Percentiles rank a stretch among this genome's conserved stretches.
Conservation (phyloP, 2,888 invertebrate species). For the Cerastis leucographa region DNA sequence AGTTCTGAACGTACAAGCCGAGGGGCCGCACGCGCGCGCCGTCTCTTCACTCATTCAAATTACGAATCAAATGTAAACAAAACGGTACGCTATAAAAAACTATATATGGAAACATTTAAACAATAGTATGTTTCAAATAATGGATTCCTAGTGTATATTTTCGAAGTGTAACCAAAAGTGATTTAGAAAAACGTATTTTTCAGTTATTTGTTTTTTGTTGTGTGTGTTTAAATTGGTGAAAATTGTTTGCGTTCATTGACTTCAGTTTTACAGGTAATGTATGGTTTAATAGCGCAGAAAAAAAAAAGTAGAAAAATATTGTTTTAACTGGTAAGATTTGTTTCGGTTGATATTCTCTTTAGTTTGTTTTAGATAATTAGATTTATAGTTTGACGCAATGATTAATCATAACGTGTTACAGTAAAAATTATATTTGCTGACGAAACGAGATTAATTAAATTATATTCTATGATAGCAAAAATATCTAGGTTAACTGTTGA, state of each 20-base stretch:
- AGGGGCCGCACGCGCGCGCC: constrained; percentile 68
- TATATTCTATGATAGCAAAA: neutral
- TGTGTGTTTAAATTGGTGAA: constrained; percentile 63
- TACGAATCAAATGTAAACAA: constrained; percentile 80
- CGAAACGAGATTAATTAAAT: constrained; percentile 25
- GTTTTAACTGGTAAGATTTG: neutral
- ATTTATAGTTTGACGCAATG: neutral
- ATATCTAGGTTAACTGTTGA: constrained; percentile 15
- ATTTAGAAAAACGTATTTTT: constrained; percentile 27
- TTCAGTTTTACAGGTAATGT: constrained; percentile 75
- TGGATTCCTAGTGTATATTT: constrained; percentile 24
- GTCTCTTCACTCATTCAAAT: constrained; percentile 50
- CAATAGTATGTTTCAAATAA: constrained; percentile 27
- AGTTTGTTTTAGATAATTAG: neutral
- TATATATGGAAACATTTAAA: constrained; percentile 27
- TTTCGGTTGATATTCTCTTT: constrained; percentile 3
- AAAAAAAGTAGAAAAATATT: neutral
- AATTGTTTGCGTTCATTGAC: constrained; percentile 66
- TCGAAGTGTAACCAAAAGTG: constrained; percentile 57
- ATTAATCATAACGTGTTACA: neutral
- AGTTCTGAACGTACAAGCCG: constrained; percentile 72
- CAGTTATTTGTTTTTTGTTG: constrained; percentile 48
- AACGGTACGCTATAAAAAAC: constrained; percentile 54
- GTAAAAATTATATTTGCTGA: neutral
- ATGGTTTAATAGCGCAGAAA: too few species aligned